A percentile compares a stretch with the other conserved stretches of the same genome.
These are phyloP conservation scores for Microctenopoma lineatum DNA, from an alignment of 2,797 vertebrate species.

Conservation along the genomic window DNA sequence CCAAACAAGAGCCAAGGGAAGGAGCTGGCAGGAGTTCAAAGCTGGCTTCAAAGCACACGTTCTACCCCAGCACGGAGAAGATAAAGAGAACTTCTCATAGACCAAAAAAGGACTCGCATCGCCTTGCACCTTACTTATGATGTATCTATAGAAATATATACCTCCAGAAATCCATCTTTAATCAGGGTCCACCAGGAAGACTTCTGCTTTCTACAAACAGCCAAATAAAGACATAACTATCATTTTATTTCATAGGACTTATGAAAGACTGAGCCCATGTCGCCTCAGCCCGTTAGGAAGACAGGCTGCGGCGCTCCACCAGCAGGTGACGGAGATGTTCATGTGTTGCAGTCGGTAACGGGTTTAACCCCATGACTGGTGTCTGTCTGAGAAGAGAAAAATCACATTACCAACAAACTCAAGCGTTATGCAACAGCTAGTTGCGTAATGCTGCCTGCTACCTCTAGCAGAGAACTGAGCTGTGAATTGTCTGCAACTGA, in stretches of 20 bases:
- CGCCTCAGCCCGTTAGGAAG: slow-evolving; percentile 14
- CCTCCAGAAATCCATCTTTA: slow-evolving; percentile 5
- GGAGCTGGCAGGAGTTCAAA: slow-evolving; percentile 69
- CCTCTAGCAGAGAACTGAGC: slow-evolving; percentile 54
- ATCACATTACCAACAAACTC: slow-evolving; percentile 71
- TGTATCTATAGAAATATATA: slow-evolving; percentile 3
- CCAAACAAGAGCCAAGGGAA: slow-evolving; percentile 57
- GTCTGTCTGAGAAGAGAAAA: slow-evolving; percentile 68
- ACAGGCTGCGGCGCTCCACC: slow-evolving; percentile 35
- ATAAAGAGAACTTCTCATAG: slow-evolving; percentile 49
- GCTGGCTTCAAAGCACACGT: slow-evolving; percentile 55
- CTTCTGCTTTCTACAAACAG: neutral
- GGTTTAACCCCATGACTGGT: slow-evolving; percentile 70
- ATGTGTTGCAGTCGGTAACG: slow-evolving; percentile 47
- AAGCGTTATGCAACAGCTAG: slow-evolving; percentile 73
- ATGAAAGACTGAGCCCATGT: no score
- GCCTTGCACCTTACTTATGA: slow-evolving; percentile 9
- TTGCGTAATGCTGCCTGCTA: slow-evolving; percentile 75
- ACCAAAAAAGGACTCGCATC: slow-evolving; percentile 54
- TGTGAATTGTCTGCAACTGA: slow-evolving; percentile 59
- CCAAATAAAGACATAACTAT: slow-evolving; percentile 6
- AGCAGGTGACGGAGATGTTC: slow-evolving; percentile 25
- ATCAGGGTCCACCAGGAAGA: neutral
- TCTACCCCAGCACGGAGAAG: slow-evolving; percentile 35
- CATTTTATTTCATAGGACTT: no score